phyloP scores from a whole-genome alignment of 2,797 vertebrate genomes.

The Enteromius fasciolatus region DNA sequence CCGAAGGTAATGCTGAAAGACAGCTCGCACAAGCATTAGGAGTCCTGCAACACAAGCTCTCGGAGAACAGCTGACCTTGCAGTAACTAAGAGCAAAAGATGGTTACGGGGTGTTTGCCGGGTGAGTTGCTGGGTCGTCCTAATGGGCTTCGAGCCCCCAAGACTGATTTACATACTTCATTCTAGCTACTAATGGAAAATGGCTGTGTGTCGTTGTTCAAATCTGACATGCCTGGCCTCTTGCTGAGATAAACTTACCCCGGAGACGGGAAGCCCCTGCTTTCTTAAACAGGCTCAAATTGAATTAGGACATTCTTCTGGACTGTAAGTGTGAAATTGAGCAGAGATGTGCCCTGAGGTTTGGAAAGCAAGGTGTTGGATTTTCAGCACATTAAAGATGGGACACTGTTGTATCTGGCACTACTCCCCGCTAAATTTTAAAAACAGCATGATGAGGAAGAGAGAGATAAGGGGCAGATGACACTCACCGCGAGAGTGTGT shows the following conservation, averaged over 20 bases:
- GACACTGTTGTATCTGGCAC: constrained; percentile 63
- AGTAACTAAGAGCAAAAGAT: constrained; percentile 30
- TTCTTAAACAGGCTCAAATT: constrained; percentile 75
- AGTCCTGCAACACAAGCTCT: constrained; percentile 29
- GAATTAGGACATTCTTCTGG: constrained; percentile 77
- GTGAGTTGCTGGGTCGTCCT: constrained; percentile 28
- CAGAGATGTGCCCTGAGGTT: constrained; percentile 72
- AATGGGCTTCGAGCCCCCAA: constrained; percentile 40
- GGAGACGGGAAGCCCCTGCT: constrained; percentile 67
- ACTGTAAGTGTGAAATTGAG: constrained; percentile 79
- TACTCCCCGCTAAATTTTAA: constrained; percentile 68
- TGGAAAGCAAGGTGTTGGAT: constrained; percentile 66
- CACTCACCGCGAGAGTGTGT: constrained; percentile 50
- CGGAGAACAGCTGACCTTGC: constrained; percentile 37
- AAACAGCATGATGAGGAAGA: constrained; percentile 58
- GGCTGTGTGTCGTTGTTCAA: constrained; percentile 59
- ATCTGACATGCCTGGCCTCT: constrained; percentile 64
- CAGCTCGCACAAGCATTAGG: constrained; percentile 47
- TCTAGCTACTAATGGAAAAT: constrained; percentile 48
- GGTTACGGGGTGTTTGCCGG: not conserved
- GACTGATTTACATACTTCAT: constrained; percentile 57
- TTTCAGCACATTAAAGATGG: constrained; percentile 67
- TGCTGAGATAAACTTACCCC: constrained; percentile 66
- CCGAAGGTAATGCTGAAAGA: constrained; percentile 51
- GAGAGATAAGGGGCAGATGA: constrained; percentile 65